Evolutionary conservation across 2,113 vertebrate genomes (phyloP).

Genomic region (Ciconia boyciana): DNA sequence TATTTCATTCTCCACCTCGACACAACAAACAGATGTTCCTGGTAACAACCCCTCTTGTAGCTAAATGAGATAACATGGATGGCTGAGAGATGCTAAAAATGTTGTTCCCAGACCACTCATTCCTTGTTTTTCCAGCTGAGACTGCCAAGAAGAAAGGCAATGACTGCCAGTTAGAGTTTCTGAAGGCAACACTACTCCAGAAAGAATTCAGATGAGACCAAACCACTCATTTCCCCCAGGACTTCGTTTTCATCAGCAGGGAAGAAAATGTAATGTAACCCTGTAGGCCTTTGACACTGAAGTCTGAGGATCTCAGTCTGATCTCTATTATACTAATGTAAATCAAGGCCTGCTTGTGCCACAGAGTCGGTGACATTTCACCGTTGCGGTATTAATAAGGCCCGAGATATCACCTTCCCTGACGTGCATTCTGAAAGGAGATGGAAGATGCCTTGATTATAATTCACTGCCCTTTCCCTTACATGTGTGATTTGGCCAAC

Average conservation of each 20-base stretch:
- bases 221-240: neutral
- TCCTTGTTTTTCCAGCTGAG: neutral
- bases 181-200: neutral
- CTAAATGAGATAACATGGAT: neutral
- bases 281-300: neutral
- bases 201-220: conserved; percentile 23
- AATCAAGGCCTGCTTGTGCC: neutral
- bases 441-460: neutral
- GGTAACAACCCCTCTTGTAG: neutral
- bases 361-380: neutral
- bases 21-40: neutral
- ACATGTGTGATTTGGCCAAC: neutral
- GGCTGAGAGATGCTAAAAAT: conserved; percentile 4
- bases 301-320: neutral
- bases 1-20: neutral
- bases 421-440: neutral
- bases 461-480: neutral
- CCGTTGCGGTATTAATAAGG: neutral
- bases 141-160: conserved; percentile 22
- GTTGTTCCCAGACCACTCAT: neutral
- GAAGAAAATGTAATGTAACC: neutral
- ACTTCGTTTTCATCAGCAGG: neutral
- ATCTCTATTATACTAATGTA: neutral
- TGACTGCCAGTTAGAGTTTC: conserved; percentile 1
- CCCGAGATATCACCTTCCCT: neutral